Evolutionary conservation across 2,888 invertebrate species (phyloP).

Genomic region (Nephrotoma guestfalica): DNA sequence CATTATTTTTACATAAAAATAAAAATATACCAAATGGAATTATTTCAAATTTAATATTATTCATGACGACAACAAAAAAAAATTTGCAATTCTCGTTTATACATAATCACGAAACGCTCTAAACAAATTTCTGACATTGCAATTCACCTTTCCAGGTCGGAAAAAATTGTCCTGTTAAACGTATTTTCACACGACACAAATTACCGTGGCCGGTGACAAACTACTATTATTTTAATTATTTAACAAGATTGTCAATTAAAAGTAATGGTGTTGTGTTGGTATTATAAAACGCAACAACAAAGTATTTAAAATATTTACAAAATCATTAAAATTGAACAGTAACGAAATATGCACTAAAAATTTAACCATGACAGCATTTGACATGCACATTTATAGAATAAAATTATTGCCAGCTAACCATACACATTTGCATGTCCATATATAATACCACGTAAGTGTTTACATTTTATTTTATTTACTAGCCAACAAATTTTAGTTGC

Average conservation of each 20-base stretch:
- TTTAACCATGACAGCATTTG: neutral
- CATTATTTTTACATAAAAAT: neutral
- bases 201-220: neutral
- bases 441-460: neutral
- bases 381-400: neutral
- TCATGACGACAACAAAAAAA: neutral
- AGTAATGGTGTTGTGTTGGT: neutral
- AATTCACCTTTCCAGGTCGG: neutral
- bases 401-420: neutral
- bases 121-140: neutral
- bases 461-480: neutral
- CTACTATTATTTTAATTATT: neutral
- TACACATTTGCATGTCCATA: neutral
- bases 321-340: neutral
- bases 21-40: neutral
- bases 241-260: neutral
- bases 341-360: neutral
- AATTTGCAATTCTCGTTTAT: too few species aligned
- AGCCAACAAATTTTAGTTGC: neutral
- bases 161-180: neutral
- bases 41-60: neutral
- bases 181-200: neutral
- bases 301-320: neutral
- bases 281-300: neutral
- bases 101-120: neutral